Percentiles rank a stretch among this genome's conserved stretches.
phyloP scores from a whole-genome alignment of 2,888 invertebrate genomes.

The Agelastica alni region DNA sequence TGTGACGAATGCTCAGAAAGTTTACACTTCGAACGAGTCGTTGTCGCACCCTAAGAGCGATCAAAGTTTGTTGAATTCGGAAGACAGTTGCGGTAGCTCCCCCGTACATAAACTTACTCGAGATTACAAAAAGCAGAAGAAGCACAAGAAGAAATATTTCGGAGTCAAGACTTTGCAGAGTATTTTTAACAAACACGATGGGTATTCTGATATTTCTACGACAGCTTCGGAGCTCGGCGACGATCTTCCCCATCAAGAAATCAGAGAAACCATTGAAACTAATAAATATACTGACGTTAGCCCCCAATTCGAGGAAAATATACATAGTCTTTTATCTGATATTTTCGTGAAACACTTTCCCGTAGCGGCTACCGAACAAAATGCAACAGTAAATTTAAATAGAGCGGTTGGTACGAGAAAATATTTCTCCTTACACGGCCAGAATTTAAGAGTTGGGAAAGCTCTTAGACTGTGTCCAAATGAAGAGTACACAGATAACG shows the following conservation, averaged over 20 bases:
- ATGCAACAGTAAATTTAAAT: slow-evolving; percentile 22
- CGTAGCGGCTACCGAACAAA: slow-evolving; percentile 17
- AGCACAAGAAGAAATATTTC: slow-evolving; percentile 57
- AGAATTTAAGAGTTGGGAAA: slow-evolving; percentile 54
- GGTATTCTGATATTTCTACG: slow-evolving; percentile 56
- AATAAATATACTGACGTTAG: slow-evolving; percentile 45
- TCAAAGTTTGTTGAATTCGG: slow-evolving; percentile 54
- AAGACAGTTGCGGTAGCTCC: slow-evolving; percentile 58
- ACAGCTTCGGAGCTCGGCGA: slow-evolving; percentile 54
- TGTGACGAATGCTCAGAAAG: slow-evolving; percentile 18
- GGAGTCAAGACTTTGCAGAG: slow-evolving; percentile 59
- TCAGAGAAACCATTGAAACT: slow-evolving; percentile 11
- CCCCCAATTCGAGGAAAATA: slow-evolving; percentile 56
- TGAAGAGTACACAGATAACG: slow-evolving; percentile 46
- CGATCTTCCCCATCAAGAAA: slow-evolving; percentile 35
- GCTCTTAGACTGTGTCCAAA: slow-evolving; percentile 55
- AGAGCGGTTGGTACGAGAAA: slow-evolving; percentile 49
- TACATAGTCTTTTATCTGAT: slow-evolving; percentile 54
- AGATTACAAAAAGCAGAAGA: slow-evolving; percentile 55
- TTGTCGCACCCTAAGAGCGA: slow-evolving; percentile 55
- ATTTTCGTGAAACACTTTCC: slow-evolving; percentile 54
- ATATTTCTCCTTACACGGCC: slow-evolving; percentile 52
- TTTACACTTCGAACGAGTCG: slow-evolving; percentile 51
- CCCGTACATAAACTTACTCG: slow-evolving; percentile 61
- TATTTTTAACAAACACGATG: slow-evolving; percentile 55